Evolutionary conservation across 2,113 vertebrate species (phyloP).

Genomic region (Chloebia gouldiae): DNA sequence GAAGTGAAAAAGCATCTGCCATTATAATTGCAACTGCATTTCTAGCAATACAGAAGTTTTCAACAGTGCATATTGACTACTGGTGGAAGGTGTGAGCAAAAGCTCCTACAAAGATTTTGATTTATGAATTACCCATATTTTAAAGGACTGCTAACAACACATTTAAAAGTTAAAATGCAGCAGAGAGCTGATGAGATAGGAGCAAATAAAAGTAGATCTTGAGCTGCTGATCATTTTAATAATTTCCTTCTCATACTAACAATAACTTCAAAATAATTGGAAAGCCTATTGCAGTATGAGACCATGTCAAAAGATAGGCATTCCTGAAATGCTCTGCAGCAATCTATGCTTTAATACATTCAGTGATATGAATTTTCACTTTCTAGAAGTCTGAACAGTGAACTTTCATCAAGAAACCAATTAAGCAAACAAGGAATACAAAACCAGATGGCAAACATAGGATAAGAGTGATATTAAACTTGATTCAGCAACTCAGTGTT

Average conservation of each 20-base stretch:
- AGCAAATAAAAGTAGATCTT: neutral
- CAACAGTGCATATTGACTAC: neutral
- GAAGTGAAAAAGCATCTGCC: neutral
- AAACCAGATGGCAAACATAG: neutral
- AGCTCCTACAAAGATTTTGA: neutral
- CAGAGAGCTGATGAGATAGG: neutral
- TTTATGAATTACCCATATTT: neutral
- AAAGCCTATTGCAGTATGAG: neutral
- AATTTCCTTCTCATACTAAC: neutral
- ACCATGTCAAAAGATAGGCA: neutral
- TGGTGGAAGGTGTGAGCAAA: neutral
- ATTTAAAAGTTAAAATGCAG: neutral
- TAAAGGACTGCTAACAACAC: neutral
- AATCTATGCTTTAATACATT: slow-evolving; percentile 5
- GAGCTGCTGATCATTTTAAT: neutral
- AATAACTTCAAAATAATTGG: neutral
- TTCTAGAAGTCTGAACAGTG: neutral
- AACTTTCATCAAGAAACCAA: neutral
- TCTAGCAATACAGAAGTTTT: neutral
- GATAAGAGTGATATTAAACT: neutral
- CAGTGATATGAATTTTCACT: neutral
- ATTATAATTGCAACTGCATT: neutral
- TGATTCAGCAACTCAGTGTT: neutral
- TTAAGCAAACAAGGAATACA: neutral
- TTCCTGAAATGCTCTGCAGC: neutral